phyloP scores from a whole-genome alignment of 2,113 vertebrate species.

The Passer montanus region DNA sequence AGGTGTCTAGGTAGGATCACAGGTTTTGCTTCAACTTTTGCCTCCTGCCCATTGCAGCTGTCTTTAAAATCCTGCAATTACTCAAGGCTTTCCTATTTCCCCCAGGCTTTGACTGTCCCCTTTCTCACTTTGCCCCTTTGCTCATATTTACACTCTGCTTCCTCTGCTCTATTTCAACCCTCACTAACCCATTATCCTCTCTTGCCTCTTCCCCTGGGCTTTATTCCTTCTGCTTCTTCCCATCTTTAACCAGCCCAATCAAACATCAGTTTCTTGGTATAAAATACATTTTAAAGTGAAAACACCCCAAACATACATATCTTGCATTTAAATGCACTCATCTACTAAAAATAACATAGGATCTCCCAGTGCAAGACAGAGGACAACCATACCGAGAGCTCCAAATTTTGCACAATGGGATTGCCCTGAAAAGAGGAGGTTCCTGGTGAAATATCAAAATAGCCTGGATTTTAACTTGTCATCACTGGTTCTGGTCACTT shows the following conservation, averaged over 20 bases:
- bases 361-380: not conserved
- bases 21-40: slow-evolving; percentile 33
- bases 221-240: not conserved
- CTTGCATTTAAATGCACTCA: not conserved
- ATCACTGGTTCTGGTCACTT: not conserved
- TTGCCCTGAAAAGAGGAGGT: not conserved
- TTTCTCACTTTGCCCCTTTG: not conserved
- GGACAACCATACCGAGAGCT: not conserved
- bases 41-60: not conserved
- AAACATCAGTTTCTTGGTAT: not conserved
- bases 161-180: not conserved
- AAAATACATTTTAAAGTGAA: not conserved
- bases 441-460: not conserved
- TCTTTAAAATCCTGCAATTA: slow-evolving; percentile 15
- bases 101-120: not conserved
- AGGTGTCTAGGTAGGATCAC: slow-evolving; percentile 6
- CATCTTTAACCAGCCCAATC: not conserved
- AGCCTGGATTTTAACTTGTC: not conserved
- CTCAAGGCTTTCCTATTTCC: slow-evolving; percentile 16
- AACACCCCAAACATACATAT: rapidly evolving
- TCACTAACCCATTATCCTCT: not conserved
- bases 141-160: not conserved
- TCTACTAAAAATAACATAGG: not conserved
- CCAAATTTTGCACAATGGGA: not conserved
- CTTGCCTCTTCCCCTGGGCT: not conserved